Conservation (phyloP, 2,888 invertebrate species). For the Andrena praecox region DNA sequence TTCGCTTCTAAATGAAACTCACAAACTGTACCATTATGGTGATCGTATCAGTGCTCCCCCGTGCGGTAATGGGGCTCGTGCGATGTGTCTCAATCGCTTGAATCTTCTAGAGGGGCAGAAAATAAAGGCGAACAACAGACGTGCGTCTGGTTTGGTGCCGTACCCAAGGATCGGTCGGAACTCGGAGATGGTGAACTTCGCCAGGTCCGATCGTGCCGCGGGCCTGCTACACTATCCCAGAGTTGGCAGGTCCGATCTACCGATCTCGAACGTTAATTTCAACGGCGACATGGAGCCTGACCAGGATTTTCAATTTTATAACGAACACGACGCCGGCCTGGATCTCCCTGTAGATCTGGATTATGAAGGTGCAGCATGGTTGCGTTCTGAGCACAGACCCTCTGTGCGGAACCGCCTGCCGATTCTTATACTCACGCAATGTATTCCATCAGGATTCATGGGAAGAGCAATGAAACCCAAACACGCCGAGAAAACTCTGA, state of each 20-base stretch:
- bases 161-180: constrained; percentile 79
- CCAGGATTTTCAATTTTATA: constrained; percentile 61
- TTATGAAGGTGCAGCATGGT: constrained; percentile 65
- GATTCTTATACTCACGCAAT: constrained; percentile 5
- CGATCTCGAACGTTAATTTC: constrained; percentile 46
- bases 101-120: constrained; percentile 72
- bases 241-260: constrained; percentile 74
- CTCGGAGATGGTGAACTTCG: constrained; percentile 67
- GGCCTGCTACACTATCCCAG: constrained; percentile 75
- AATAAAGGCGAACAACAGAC: constrained; percentile 71
- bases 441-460: constrained; percentile 18
- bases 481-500: constrained; percentile 54
- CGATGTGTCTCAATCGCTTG: no score
- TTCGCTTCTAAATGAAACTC: no score
- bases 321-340: constrained; percentile 43
- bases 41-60: background rate
- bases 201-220: constrained; percentile 70
- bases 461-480: constrained; percentile 40
- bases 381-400: background rate
- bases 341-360: constrained; percentile 61
- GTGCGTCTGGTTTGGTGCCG: constrained; percentile 75
- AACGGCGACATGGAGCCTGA: constrained; percentile 54
- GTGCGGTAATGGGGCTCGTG: background rate
- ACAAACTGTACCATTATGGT: no score
- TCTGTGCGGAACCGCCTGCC: background rate